phyloP scores from a whole-genome alignment of 2,888 invertebrate genomes.

The Crossocerus cetratus region DNA sequence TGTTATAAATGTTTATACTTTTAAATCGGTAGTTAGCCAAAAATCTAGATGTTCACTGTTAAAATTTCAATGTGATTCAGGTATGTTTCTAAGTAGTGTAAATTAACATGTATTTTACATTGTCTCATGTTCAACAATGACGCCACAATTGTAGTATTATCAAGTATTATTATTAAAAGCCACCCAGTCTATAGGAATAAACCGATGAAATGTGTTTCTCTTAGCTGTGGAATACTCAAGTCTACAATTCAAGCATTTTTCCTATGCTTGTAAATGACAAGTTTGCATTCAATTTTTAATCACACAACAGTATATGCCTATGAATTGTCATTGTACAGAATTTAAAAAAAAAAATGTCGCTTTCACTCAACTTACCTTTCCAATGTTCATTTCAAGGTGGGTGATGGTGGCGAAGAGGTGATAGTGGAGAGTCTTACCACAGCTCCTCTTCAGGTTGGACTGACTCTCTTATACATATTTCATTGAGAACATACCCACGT shows the following conservation, averaged over 20 bases:
- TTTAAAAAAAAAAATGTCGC: constrained; percentile 22
- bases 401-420: constrained; percentile 69
- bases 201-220: no score
- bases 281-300: no score
- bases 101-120: no score
- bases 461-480: constrained; percentile 58
- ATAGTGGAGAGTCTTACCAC: constrained; percentile 70
- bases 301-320: background rate
- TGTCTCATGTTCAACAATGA: no score
- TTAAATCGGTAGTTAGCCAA: background rate
- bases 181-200: no score
- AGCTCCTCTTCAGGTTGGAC: constrained; percentile 69
- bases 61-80: no score
- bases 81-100: no score
- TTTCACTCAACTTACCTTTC: constrained; percentile 41
- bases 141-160: no score
- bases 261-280: background rate
- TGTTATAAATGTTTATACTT: background rate
- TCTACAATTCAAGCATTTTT: background rate
- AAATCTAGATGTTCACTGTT: no score
- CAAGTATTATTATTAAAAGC: no score
- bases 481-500: constrained; percentile 44
- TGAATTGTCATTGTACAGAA: constrained; percentile 23
- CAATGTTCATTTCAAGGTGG: constrained; percentile 67
- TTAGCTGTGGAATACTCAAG: no score